Percentiles rank a stretch among this genome's conserved stretches.
These are phyloP conservation scores for Synaphobranchus kaupii DNA, from an alignment of 2,797 vertebrate species.

Conservation along the genomic window DNA sequence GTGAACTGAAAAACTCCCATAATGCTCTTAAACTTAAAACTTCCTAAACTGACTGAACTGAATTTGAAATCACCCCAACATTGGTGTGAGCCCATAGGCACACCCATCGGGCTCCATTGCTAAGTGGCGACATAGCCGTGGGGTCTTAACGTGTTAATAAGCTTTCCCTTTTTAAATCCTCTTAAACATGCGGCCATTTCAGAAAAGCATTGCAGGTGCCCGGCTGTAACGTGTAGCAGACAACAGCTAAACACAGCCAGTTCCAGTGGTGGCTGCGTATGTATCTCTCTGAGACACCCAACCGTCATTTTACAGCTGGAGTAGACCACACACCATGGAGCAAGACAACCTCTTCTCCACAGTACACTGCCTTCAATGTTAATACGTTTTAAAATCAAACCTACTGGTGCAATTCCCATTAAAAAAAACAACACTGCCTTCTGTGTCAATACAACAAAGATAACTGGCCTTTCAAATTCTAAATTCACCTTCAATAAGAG, in stretches of 20 bases:
- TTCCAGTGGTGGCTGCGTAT: not conserved
- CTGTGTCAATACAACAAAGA: not conserved
- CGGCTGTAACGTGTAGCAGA: not conserved
- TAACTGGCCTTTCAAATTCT: not conserved
- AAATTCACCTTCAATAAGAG: not conserved
- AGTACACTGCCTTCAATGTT: not conserved
- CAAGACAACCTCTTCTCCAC: not conserved
- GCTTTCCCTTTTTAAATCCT: slow-evolving; percentile 17
- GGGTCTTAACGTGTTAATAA: not conserved
- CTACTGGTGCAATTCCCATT: not conserved
- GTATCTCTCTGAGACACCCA: not conserved
- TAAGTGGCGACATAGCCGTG: not conserved
- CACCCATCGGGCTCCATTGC: not conserved
- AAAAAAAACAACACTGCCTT: not conserved
- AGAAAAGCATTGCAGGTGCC: not conserved
- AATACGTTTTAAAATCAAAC: not conserved
- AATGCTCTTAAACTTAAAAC: too few relatives aligned
- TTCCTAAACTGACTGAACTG: not conserved
- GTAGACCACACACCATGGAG: not conserved
- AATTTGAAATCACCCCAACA: not conserved
- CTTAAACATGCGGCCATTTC: not conserved
- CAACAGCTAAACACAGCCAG: not conserved
- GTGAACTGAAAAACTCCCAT: too few relatives aligned
- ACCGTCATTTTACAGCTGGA: not conserved
- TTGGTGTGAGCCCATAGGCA: not conserved